These are phyloP conservation scores for Crotalus helleri DNA, from an alignment of 2,113 vertebrate genomes.

Conservation along the genomic window DNA sequence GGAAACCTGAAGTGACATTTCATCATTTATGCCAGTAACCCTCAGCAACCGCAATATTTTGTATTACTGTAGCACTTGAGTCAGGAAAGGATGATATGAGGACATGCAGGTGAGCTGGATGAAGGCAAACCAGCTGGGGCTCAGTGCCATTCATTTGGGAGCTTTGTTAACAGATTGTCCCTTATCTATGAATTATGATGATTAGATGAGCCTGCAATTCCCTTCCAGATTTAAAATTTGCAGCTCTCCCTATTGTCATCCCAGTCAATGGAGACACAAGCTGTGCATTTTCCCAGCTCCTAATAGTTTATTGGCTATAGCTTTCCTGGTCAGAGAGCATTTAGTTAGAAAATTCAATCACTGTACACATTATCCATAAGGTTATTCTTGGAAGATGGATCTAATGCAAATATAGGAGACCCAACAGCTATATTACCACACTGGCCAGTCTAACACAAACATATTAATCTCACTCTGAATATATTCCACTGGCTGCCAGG, in stretches of 20 bases:
- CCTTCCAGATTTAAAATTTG: not conserved
- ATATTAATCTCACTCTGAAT: not conserved
- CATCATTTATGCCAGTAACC: not conserved
- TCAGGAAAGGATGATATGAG: not conserved
- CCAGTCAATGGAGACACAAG: not conserved
- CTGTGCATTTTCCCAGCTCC: not conserved
- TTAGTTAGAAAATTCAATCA: not conserved
- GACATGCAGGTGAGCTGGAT: not conserved
- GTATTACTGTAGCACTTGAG: not conserved
- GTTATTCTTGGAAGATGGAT: not conserved
- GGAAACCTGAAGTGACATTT: not conserved
- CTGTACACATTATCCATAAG: not conserved
- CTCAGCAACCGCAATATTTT: not conserved
- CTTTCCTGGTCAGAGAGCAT: not conserved
- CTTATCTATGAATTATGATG: not conserved
- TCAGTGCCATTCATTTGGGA: not conserved
- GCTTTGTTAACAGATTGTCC: not conserved
- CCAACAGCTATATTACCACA: not conserved
- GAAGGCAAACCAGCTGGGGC: not conserved
- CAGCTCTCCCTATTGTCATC: not conserved
- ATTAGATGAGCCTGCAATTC: not conserved
- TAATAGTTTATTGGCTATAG: not conserved
- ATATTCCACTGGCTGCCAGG: not conserved
- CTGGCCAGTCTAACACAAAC: not conserved
- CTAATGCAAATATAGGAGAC: not conserved